Evolutionary conservation across 2,888 invertebrate species (phyloP), one percentile per base, ranked within the genome.

Genomic region (Xanthorhoe designata): DNA sequence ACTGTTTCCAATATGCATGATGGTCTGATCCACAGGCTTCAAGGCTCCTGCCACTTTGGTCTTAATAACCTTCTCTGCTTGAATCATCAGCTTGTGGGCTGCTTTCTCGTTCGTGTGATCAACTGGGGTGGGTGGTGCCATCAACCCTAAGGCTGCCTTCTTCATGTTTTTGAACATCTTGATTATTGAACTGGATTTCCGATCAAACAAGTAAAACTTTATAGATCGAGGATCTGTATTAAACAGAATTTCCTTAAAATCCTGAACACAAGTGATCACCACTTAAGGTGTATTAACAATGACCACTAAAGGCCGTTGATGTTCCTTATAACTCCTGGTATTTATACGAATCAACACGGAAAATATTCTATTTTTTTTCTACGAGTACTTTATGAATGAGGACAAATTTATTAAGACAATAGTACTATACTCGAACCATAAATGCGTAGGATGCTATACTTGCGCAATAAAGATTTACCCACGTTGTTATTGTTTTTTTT

Each of bases 211-310:
- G 59, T 62, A 59, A 24, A 35, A 66, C 62, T 62, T 62, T 59
- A 29, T 50, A 42, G 66, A 66, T 62, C 66, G 62, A 62, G 66
- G 66, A 66, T 66, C 66, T 66, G 66, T 62, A 55, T 54, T 13
- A 66, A 54, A 62, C 66, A 66, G 66, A 66, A 66, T 66, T 62
- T 62, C 59, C 62, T 24, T 10, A 56, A 57, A 66, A 62, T 7
- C 62, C 66, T 66, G 62, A 32, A 51, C 62, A 66, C 66, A 59
- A 62, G 62, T 66, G 66, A 66, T 42, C 66, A 66, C 66, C 66
- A 66, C 58, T 19, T 29, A 62, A 62, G 66, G 66, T 62, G 66
- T 62, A 24, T 62, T 32, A 59, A 29, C 66, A 62, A 54, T 66
- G 62, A 47, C 62, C 51, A 53, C 62, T 52, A 50, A 55, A 66